Conservation (phyloP, 1,140 invertebrate genomes). For the Aphelenchoides fujianensis region DNA sequence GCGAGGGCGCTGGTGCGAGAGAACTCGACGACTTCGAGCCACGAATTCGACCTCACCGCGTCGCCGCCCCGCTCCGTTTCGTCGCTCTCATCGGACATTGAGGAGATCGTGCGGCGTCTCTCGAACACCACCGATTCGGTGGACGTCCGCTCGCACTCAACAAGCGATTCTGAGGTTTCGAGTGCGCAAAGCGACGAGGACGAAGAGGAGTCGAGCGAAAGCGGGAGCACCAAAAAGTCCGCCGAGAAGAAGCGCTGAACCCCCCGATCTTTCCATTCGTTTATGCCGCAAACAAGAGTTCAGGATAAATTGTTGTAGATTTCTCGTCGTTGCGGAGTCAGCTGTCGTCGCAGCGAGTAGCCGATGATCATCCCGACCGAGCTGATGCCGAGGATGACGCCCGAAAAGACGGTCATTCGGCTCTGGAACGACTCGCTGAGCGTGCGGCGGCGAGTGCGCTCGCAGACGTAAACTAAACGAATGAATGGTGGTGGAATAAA, state of each 20-base stretch:
- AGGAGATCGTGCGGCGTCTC: constrained; percentile 9
- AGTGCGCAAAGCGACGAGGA: no score
- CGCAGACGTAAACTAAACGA: constrained; percentile 38
- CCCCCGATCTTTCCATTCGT: no score
- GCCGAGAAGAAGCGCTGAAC: no score
- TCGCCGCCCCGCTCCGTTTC: constrained; percentile 1
- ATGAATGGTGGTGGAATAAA: constrained; percentile 18
- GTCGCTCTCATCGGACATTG: constrained; percentile 3
- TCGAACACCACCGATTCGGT: not conserved
- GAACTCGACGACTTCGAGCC: not conserved
- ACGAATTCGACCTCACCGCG: not conserved
- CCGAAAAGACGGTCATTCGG: constrained; percentile 35
- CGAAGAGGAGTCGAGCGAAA: no score
- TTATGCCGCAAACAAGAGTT: not conserved
- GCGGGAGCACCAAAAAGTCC: no score
- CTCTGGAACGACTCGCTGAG: constrained; percentile 38
- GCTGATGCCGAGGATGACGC: constrained; percentile 32
- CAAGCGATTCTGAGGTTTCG: no score
- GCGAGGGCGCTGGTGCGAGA: not conserved
- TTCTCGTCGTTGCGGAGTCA: constrained; percentile 10
- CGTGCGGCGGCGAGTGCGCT: constrained; percentile 30
- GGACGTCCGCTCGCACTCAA: no score
- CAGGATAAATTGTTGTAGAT: constrained; percentile 13
- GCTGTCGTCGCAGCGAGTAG: constrained; percentile 16
- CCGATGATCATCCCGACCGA: constrained; percentile 29